Evolutionary conservation across 2,113 vertebrate species (phyloP).

Genomic region (Labeo catla): DNA sequence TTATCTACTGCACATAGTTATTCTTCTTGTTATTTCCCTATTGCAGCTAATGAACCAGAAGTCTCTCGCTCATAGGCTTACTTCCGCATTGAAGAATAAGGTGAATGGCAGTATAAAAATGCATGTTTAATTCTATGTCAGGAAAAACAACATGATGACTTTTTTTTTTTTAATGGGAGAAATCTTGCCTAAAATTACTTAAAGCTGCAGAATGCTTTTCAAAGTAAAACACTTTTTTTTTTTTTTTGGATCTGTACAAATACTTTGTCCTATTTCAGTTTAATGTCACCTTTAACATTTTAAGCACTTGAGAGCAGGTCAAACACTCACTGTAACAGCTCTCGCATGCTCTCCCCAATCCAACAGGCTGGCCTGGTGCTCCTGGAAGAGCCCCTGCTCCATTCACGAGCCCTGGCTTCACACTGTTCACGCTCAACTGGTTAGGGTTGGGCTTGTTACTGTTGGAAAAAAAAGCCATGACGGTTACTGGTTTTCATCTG

Average conservation of each 20-base stretch:
- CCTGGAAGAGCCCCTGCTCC: slow-evolving; percentile 75
- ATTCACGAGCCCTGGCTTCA: slow-evolving; percentile 91
- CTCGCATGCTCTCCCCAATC: slow-evolving; percentile 90
- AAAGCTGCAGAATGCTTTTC: too few species aligned
- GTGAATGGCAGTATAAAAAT: too few species aligned
- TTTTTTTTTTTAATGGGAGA: background rate
- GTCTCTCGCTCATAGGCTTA: too few species aligned
- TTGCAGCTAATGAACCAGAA: too few species aligned
- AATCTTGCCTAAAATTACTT: background rate
- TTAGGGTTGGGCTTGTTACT: slow-evolving; percentile 99
- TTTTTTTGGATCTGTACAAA: background rate
- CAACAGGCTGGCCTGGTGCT: slow-evolving; percentile 57
- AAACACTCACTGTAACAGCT: slow-evolving; percentile 91
- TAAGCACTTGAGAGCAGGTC: background rate
- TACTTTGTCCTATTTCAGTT: background rate
- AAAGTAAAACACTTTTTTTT: too few species aligned
- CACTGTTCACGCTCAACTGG: slow-evolving; percentile 90
- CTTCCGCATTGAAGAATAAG: too few species aligned
- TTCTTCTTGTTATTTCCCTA: too few species aligned
- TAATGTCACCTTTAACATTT: background rate
- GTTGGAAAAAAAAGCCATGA: slow-evolving; percentile 49
- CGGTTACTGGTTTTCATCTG: background rate
- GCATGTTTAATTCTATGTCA: background rate
- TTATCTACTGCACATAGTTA: too few species aligned
- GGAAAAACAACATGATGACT: background rate